Base-by-base conservation (phyloP, 2,888 invertebrate species). In the Polydrusus tereticollis region DNA sequence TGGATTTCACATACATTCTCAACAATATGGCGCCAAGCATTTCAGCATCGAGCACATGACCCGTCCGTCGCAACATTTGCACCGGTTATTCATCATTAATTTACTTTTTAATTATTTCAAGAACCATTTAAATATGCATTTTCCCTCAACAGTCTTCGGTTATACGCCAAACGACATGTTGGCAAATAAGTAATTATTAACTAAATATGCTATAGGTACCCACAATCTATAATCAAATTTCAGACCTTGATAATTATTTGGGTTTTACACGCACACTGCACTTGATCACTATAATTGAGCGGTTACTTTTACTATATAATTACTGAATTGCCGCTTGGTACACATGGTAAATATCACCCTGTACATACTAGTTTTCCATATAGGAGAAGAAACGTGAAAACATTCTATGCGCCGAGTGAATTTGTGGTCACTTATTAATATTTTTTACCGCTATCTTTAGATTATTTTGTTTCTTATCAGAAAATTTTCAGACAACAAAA, bases 181-280 rank as follows among this genome's bases (percentile, higher is more conserved):
- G 29, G 63, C 72, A 67, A 63, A 72, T 63, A 72, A 68, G 62
- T 58, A 68, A 67, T 72, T 67, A 68, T 55, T 59, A 58, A 68
- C 72, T 58, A 58, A 70, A 70, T 65, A 70, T 70, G 65, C 59
- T 41, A 57, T 45, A n/a, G n/a, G n/a, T n/a, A n/a, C n/a, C n/a
- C n/a, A 68, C 62, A 67, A 68, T 62, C 62, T 72, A 63, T 72
- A 67, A 68, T 72, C 65, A 67, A 72, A 68, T 67, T 72, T 62
- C 59, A 43, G 41, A 14, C 60, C 66, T 72, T 47, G 29, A 33
- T 72, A 66, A 72, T 72, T 67, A 72, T 72, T 72, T 72, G 67
- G 67, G 60, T 66, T 72, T 71, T 72, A 72, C 72, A 72, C 72
- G 72, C 72, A 72, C 72, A 52, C 21, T 50, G 55, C 12, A 29